phyloP scores from a whole-genome alignment of 2,888 invertebrate genomes.

The Drosophila anomalata region DNA sequence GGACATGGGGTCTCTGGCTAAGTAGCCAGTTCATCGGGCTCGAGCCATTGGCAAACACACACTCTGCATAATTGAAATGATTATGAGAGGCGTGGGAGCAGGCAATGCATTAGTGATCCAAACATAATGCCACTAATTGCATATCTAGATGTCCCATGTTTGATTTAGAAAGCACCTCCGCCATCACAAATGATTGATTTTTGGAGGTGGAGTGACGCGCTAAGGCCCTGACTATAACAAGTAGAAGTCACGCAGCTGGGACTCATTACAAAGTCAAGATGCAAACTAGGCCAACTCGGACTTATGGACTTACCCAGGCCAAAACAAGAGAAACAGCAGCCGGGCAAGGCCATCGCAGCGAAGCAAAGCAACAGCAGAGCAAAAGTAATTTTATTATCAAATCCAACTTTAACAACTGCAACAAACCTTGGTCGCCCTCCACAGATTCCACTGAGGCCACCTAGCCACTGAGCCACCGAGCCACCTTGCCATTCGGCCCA shows the following conservation, averaged over 20 bases:
- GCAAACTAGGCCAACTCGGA: constrained; percentile 67
- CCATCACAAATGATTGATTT: constrained; percentile 58
- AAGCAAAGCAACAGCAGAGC: constrained; percentile 47
- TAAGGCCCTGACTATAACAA: background rate
- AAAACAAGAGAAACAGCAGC: constrained; percentile 16
- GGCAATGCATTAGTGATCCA: constrained; percentile 57
- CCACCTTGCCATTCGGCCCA: constrained; percentile 39
- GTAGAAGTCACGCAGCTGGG: constrained; percentile 31
- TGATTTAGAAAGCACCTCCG: constrained; percentile 33
- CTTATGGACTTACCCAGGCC: constrained; percentile 52
- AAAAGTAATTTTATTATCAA: constrained; percentile 78
- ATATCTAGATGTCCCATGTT: constrained; percentile 60
- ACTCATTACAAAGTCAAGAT: constrained; percentile 74
- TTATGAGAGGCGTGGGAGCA: constrained; percentile 54
- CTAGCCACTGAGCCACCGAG: constrained; percentile 25
- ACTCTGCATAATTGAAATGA: constrained; percentile 63
- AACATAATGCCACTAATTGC: constrained; percentile 70
- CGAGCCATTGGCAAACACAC: constrained; percentile 2
- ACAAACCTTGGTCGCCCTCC: constrained; percentile 35
- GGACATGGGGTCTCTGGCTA: constrained; percentile 24
- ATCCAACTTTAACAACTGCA: constrained; percentile 77
- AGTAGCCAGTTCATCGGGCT: constrained; percentile 47
- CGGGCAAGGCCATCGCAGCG: constrained; percentile 7
- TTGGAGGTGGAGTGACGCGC: constrained; percentile 10
- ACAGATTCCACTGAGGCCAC: constrained; percentile 28